Evolutionary conservation across 2,797 vertebrate species (phyloP).

Genomic region (Geotrypetes seraphini): DNA sequence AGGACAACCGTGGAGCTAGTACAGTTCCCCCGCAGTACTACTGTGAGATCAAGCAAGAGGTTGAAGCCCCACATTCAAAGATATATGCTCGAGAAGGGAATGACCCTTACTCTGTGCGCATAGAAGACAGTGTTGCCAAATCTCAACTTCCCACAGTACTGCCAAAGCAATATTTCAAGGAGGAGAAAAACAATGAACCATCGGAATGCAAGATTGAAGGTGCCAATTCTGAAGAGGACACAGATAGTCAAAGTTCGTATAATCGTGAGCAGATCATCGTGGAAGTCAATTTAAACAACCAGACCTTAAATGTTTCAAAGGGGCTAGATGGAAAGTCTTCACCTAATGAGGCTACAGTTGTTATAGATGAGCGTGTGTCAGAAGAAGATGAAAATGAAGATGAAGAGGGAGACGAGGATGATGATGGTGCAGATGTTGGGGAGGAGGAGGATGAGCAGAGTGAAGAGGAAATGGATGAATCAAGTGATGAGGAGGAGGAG

Average conservation of each 20-base stretch:
- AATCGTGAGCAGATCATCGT: conserved; percentile 93
- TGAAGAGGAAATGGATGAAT: conserved; percentile 27
- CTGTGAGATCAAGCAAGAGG: conserved; percentile 86
- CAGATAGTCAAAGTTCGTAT: conserved; percentile 65
- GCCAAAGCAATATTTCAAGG: conserved; percentile 75
- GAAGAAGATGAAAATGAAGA: conserved; percentile 44
- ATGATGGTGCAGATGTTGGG: conserved; percentile 12
- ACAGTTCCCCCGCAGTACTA: conserved; percentile 57
- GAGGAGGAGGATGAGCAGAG: conserved; percentile 55
- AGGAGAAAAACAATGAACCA: conserved; percentile 53
- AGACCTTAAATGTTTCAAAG: conserved; percentile 92
- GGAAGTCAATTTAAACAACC: conserved; percentile 97
- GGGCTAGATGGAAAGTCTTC: conserved; percentile 70
- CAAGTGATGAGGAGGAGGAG: conserved; percentile 37
- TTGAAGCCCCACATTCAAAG: conserved; percentile 61
- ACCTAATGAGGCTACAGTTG: conserved; percentile 17
- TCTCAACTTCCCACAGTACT: conserved; percentile 17
- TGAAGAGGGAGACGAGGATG: conserved; percentile 46
- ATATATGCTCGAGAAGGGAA: conserved; percentile 76
- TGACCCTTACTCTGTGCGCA: conserved; percentile 71
- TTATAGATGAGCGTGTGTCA: conserved; percentile 18
- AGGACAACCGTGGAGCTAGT: conserved; percentile 38
- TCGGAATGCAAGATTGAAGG: conserved; percentile 72
- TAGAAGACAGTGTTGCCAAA: conserved; percentile 60
- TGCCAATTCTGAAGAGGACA: conserved; percentile 50